These are phyloP conservation scores for Falco punctatus DNA, from an alignment of 2,113 vertebrate genomes.

Conservation along the genomic window DNA sequence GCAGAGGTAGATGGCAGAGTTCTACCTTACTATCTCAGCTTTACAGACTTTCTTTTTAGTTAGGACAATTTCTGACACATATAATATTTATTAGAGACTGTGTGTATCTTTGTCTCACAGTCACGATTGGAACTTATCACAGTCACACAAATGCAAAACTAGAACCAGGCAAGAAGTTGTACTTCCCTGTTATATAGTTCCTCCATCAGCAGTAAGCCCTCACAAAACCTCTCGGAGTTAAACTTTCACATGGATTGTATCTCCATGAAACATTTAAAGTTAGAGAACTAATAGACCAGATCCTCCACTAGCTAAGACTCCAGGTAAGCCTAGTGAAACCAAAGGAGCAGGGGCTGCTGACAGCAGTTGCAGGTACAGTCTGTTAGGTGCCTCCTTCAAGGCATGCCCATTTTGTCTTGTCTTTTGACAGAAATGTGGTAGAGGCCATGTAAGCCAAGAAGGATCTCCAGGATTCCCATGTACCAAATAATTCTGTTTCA, in stretches of 20 bases:
- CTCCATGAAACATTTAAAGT: neutral
- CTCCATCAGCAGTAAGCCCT: neutral
- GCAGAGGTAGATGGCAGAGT: neutral
- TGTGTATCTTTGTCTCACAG: neutral
- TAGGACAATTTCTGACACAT: neutral
- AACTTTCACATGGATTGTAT: neutral
- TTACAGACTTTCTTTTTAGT: neutral
- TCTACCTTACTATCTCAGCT: neutral
- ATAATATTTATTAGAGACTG: neutral
- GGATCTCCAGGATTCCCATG: neutral
- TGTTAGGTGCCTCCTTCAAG: neutral
- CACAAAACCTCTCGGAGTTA: neutral
- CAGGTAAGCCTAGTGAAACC: neutral
- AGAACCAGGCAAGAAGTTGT: neutral
- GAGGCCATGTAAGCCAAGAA: neutral
- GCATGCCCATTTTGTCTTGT: neutral
- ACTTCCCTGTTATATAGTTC: neutral
- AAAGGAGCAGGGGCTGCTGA: neutral
- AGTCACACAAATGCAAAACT: neutral
- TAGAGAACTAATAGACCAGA: neutral
- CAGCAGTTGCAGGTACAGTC: neutral
- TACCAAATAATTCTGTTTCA: neutral
- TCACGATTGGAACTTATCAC: neutral
- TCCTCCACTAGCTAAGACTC: neutral
- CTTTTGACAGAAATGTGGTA: neutral